Conservation (phyloP, 2,113 vertebrate genomes). For the Eulacestoma nigropectus region DNA sequence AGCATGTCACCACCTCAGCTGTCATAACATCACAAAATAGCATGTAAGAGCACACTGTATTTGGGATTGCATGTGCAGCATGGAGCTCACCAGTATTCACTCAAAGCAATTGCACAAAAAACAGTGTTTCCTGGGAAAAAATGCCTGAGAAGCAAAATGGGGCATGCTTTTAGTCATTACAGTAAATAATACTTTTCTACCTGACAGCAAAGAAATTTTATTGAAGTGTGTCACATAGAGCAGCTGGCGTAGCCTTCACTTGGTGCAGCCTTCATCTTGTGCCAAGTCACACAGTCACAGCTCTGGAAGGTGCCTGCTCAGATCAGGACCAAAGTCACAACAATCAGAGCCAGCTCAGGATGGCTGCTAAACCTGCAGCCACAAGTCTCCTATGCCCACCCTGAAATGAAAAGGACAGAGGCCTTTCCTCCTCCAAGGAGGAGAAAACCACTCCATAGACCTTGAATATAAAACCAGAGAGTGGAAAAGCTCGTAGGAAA, state of each 20-base stretch:
- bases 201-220: neutral
- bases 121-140: neutral
- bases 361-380: neutral
- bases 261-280: neutral
- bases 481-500: neutral
- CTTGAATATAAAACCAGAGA: neutral
- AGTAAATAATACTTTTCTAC: neutral
- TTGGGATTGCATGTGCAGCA: neutral
- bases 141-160: neutral
- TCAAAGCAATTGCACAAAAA: neutral
- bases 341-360: neutral
- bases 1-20: neutral
- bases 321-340: neutral
- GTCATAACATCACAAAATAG: neutral
- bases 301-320: neutral
- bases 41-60: neutral
- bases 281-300: neutral
- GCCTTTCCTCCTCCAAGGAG: neutral
- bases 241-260: neutral
- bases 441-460: neutral
- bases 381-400: too few relatives aligned
- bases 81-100: neutral
- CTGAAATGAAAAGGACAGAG: neutral
- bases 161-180: neutral
- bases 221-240: neutral